A percentile compares a stretch with the other conserved stretches of the same genome.
These are phyloP conservation scores for Tyrannus savana DNA, from an alignment of 2,113 vertebrate species.

Conservation along the genomic window DNA sequence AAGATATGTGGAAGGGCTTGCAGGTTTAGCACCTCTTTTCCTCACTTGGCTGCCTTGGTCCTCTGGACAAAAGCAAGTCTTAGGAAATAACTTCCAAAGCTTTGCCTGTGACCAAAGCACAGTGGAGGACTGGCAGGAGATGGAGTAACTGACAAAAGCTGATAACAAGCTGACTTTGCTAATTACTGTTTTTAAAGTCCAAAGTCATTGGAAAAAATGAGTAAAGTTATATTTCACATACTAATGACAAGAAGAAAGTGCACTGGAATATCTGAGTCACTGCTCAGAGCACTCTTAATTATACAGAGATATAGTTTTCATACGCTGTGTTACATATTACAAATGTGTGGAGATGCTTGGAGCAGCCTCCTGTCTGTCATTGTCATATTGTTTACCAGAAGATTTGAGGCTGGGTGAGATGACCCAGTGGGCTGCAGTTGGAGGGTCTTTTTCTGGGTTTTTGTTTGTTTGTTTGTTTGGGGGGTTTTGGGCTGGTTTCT, in stretches of 20 bases:
- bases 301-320: not conserved
- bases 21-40: not conserved
- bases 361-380: not conserved
- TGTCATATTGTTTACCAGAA: not conserved
- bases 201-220: slow-evolving; percentile 78
- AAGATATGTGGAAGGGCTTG: not conserved
- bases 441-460: not conserved
- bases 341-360: not conserved
- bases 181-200: slow-evolving; percentile 77
- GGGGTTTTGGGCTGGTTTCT: not conserved
- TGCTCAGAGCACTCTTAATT: slow-evolving; percentile 60
- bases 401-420: not conserved
- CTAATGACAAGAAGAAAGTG: slow-evolving; percentile 60
- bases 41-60: not conserved
- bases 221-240: slow-evolving; percentile 64
- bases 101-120: not conserved
- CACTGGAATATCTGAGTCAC: slow-evolving; percentile 80
- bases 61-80: not conserved
- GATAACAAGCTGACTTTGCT: slow-evolving; percentile 66
- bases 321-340: not conserved
- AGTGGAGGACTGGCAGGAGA: not conserved
- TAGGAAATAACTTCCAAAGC: not conserved
- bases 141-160: not conserved
- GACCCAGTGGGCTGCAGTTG: not conserved
- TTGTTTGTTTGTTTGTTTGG: not conserved